Evolutionary conservation across 2,888 invertebrate genomes (phyloP).

Genomic region (Pammene aurita): DNA sequence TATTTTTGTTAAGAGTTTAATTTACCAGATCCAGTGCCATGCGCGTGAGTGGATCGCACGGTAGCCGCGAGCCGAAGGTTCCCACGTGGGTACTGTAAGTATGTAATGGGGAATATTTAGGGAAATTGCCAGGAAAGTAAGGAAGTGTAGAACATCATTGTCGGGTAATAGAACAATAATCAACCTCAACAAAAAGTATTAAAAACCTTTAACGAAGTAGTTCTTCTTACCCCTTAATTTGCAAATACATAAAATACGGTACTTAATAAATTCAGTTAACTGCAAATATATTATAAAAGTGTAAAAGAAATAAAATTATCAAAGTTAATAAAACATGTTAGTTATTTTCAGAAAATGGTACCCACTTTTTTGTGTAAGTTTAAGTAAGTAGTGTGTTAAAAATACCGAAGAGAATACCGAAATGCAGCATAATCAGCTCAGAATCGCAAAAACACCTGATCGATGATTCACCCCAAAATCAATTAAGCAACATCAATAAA

Average conservation of each 20-base stretch:
- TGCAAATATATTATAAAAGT: too few species aligned
- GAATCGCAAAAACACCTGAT: not conserved
- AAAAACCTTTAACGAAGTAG: too few species aligned
- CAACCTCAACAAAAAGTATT: not conserved
- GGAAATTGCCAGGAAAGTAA: slow-evolving; percentile 24
- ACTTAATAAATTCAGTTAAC: too few species aligned
- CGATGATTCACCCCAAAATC: slow-evolving; percentile 9
- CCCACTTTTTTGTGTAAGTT: too few species aligned
- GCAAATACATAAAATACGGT: too few species aligned
- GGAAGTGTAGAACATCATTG: slow-evolving; percentile 20
- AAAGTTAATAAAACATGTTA: too few species aligned
- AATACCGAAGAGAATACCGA: not conserved
- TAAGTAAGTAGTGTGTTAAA: too few species aligned
- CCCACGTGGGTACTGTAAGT: slow-evolving; percentile 61
- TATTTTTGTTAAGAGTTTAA: slow-evolving; percentile 46
- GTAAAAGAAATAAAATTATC: too few species aligned
- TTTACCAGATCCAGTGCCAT: slow-evolving; percentile 63
- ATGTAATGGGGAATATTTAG: slow-evolving; percentile 31
- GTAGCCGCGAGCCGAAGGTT: slow-evolving; percentile 77
- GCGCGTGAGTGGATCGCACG: slow-evolving; percentile 76
- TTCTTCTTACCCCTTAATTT: too few species aligned
- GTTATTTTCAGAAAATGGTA: too few species aligned
- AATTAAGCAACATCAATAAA: not conserved
- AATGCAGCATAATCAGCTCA: not conserved
- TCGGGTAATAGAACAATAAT: slow-evolving; percentile 1